Conservation (phyloP, 2,113 vertebrate species). For the Ardeotis arabs region DNA sequence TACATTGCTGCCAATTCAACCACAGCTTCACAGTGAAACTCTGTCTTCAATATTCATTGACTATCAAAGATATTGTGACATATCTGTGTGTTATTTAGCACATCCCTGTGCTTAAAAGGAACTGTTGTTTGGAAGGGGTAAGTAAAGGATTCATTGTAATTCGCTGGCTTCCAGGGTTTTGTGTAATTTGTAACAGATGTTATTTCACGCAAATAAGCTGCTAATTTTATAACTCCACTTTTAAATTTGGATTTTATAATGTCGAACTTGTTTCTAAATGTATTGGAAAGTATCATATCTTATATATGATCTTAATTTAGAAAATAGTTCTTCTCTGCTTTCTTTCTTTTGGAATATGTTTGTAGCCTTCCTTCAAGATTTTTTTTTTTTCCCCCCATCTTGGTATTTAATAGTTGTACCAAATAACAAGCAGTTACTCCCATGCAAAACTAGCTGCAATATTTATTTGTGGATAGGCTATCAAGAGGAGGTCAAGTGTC, state of each 20-base stretch:
- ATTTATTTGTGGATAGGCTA: not conserved
- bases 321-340: no score
- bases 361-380: not conserved
- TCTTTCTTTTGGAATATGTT: not conserved
- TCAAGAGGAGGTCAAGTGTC: not conserved
- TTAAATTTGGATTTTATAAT: slow-evolving; percentile 28
- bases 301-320: no score
- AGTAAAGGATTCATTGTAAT: slow-evolving; percentile 41
- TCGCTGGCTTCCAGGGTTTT: slow-evolving; percentile 18
- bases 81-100: not conserved
- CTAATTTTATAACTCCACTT: slow-evolving; percentile 32
- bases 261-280: not conserved
- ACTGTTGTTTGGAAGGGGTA: slow-evolving; percentile 34
- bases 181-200: slow-evolving; percentile 63
- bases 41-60: slow-evolving; percentile 15
- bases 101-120: slow-evolving; percentile 17
- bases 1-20: not conserved
- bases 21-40: slow-evolving; percentile 7
- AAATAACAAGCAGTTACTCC: not conserved
- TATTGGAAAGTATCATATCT: not conserved
- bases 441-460: not conserved
- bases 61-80: not conserved
- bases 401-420: not conserved
- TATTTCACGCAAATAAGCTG: slow-evolving; percentile 27
- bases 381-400: not conserved